Evolutionary conservation across 2,797 vertebrate genomes (phyloP), one percentile per base, ranked within the genome.

Genomic region (Galagoides demidoff): DNA sequence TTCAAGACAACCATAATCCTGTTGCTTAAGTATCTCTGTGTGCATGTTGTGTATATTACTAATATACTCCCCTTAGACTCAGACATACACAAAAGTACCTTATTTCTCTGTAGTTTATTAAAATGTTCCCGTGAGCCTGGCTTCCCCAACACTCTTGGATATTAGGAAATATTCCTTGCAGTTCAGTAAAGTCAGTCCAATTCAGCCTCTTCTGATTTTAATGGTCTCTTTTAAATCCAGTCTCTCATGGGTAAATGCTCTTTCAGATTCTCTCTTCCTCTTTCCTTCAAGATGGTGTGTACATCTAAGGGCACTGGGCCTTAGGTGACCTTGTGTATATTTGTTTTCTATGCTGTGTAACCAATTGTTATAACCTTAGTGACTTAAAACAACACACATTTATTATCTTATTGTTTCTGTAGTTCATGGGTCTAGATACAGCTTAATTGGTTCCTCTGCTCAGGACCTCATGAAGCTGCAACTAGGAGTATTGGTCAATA

Each of bases 1-100:
- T 81, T 82, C 9, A 95, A 95, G 61, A 95, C 78, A 87, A 55
- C 14, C 31, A 86, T 57, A n/a, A 77, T 59, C 39, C 16, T 71
- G 25, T 45, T 8, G 52, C 12, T n/a, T 45, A 89, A 52, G 43
- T 81, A 3, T 92, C 31, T 87, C 5, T 76, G 87, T 85, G 29
- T 74, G 23, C 31, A 29, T 31, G 19, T 85, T 85, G 16, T 39
- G 34, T 78, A 20, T 57, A n/a, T 22, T 7, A 74, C 17, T 85
- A 43, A 82, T 57, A 34, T 59, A 82, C 12, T 89, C 27, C 82
- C 37, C 73, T 12, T 52, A 85, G n/a, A 78, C 6, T 82, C 55
- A 89, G 34, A 87, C 14, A 19, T 37, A 85, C 22, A 71, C 37
- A 90, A 90, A 37, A 1, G 7, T 52, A 71, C 31, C 34, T 78